Evolutionary conservation across 2,113 vertebrate genomes (phyloP).

Genomic region (Zosterops borbonicus): DNA sequence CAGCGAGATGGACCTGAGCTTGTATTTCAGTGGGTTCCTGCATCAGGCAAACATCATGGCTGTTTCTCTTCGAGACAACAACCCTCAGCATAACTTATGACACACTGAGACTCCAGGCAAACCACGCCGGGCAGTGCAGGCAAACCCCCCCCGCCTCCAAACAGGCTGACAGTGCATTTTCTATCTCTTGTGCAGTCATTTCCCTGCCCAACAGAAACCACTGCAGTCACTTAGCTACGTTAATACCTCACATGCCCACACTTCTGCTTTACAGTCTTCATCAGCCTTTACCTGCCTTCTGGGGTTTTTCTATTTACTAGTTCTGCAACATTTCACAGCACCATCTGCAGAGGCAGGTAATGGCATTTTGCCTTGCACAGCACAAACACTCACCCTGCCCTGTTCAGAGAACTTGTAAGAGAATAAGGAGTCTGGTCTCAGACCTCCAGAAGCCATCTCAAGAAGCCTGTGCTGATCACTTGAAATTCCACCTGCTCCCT

Average conservation of each 20-base stretch:
- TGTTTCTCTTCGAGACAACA: background rate
- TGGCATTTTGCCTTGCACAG: background rate
- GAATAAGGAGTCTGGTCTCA: background rate
- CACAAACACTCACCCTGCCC: background rate
- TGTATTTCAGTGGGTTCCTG: background rate
- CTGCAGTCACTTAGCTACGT: background rate
- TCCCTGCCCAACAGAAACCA: background rate
- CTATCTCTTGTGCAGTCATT: background rate
- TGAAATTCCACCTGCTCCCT: background rate
- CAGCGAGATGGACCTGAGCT: background rate
- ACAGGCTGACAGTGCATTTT: conserved; percentile 13
- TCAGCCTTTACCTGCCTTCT: background rate
- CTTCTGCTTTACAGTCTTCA: background rate
- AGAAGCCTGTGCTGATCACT: background rate
- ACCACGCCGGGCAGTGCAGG: background rate
- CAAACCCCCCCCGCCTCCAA: background rate
- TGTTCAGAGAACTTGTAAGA: background rate
- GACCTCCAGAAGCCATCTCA: background rate
- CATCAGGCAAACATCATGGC: background rate
- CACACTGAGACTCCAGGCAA: background rate
- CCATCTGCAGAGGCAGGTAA: background rate
- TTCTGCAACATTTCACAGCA: background rate
- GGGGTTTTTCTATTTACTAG: background rate
- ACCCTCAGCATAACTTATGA: background rate
- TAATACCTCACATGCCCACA: background rate